Conservation (phyloP, 2,113 vertebrate genomes). For the Anoplopoma fimbria region DNA sequence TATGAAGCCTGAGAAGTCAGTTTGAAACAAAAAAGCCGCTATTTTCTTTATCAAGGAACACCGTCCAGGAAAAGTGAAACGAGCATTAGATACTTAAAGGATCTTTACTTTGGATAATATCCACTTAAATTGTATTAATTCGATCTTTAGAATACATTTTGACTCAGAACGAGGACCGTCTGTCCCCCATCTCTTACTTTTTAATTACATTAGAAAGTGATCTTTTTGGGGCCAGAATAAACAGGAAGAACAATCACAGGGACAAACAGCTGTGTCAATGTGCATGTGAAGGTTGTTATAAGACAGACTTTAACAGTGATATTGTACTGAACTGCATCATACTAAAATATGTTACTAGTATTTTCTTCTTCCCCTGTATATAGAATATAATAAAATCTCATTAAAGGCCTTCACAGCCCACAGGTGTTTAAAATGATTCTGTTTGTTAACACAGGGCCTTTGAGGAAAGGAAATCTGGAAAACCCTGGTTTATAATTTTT, state of each 20-base stretch:
- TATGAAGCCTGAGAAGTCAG: too few relatives aligned
- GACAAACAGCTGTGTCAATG: background rate
- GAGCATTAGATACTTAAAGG: background rate
- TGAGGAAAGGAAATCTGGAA: background rate
- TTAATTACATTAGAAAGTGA: background rate
- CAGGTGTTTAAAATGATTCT: background rate
- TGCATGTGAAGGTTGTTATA: background rate
- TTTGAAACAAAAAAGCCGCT: too few relatives aligned
- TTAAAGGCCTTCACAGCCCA: background rate
- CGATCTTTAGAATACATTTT: background rate
- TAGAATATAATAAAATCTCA: background rate
- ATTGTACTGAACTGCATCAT: background rate
- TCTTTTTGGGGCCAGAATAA: background rate
- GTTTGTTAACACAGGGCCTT: background rate
- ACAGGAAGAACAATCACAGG: background rate
- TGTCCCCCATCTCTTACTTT: background rate
- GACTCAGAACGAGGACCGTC: background rate
- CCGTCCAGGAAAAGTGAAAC: background rate
- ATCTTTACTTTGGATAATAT: background rate
- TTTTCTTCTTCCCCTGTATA: background rate
- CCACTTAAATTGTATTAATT: background rate
- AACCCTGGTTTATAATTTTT: too few relatives aligned
- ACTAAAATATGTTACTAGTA: background rate
- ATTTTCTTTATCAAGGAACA: too few relatives aligned
- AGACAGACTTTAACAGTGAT: background rate